Evolutionary conservation across 2,888 invertebrate genomes (phyloP).

Genomic region (Melanostoma mellinum): DNA sequence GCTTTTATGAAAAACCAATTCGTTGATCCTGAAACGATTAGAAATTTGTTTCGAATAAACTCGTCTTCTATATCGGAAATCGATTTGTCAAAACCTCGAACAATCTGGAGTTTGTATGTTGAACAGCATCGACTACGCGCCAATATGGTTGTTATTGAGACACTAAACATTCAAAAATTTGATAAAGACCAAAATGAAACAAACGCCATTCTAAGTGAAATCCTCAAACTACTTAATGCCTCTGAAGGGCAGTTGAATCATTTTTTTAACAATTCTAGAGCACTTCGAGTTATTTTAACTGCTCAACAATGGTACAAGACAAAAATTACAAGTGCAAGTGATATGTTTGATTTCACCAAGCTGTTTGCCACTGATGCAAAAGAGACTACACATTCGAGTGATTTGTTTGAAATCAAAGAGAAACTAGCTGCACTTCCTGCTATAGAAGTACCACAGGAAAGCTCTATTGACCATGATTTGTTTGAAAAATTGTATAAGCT

Average conservation of each 20-base stretch:
- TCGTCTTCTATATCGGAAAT: constrained; percentile 74
- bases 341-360: constrained; percentile 55
- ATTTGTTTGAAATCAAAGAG: constrained; percentile 18
- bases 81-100: constrained; percentile 75
- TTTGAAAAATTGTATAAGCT: constrained; percentile 77
- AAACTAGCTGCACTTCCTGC: constrained; percentile 4
- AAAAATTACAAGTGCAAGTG: constrained; percentile 39
- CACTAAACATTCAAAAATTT: constrained; percentile 74
- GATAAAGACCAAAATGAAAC: constrained; percentile 73
- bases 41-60: constrained; percentile 75
- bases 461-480: constrained; percentile 62
- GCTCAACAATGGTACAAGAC: constrained; percentile 48
- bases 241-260: neutral
- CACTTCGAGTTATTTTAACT: constrained; percentile 28
- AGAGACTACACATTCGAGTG: constrained; percentile 1
- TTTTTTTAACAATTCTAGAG: constrained; percentile 13
- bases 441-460: neutral
- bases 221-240: constrained; percentile 32
- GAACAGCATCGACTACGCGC: constrained; percentile 76
- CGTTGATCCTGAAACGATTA: constrained; percentile 77
- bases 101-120: constrained; percentile 78
- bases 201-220: constrained; percentile 22
- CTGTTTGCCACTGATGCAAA: constrained; percentile 37
- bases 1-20: constrained; percentile 77
- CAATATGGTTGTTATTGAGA: constrained; percentile 75